Percentiles rank a stretch among this genome's conserved stretches.
Evolutionary conservation across 2,797 vertebrate genomes (phyloP).

Genomic region (Onychomys torridus): DNA sequence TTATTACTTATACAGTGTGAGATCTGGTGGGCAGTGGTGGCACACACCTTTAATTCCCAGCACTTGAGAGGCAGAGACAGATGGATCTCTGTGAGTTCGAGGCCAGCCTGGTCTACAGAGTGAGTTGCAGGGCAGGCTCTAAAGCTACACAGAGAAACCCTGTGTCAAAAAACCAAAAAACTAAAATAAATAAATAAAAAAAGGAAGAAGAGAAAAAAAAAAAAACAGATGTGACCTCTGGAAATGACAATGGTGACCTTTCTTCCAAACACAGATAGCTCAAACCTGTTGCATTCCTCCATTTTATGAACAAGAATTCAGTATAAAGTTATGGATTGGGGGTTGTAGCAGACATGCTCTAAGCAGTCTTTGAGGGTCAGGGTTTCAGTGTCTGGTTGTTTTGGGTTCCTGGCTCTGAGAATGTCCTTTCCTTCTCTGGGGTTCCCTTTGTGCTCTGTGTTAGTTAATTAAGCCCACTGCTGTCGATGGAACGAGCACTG

Average conservation of each 20-base stretch:
- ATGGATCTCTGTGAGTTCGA: too few species aligned
- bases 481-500: constrained; percentile 33
- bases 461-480: constrained; percentile 26
- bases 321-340: background rate
- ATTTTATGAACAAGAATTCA: background rate
- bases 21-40: too few species aligned
- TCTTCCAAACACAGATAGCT: background rate
- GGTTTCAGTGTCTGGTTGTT: background rate
- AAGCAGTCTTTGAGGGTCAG: background rate
- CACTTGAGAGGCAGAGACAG: too few species aligned
- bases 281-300: background rate
- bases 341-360: background rate
- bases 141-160: too few species aligned
- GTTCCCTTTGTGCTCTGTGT: background rate
- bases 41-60: too few species aligned
- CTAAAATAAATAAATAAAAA: too few species aligned
- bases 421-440: background rate
- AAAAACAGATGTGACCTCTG: background rate
- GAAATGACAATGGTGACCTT: background rate
- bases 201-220: too few species aligned
- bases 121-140: too few species aligned
- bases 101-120: too few species aligned
- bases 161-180: too few species aligned
- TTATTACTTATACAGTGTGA: background rate
- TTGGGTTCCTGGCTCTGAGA: constrained; percentile 19